Conservation (phyloP, 2,888 invertebrate genomes). For the Cryptocheilus praepositus region DNA sequence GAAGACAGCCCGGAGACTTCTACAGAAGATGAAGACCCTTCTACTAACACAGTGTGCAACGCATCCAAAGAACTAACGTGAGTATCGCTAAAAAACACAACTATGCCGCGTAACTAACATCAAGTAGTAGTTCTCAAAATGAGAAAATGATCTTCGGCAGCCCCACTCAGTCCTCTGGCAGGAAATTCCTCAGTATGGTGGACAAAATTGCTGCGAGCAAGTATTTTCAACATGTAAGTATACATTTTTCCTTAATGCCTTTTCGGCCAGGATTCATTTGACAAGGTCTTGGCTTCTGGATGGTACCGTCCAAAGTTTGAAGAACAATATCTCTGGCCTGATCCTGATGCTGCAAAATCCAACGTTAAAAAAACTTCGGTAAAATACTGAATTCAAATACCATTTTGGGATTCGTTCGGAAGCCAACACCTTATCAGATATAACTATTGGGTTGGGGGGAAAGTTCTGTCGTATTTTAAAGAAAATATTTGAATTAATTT, state of each 20-base stretch:
- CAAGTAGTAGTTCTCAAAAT: not conserved
- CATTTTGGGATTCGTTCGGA: no score
- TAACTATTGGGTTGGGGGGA: no score
- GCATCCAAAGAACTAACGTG: conserved; percentile 63
- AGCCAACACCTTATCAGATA: no score
- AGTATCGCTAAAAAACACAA: conserved; percentile 16
- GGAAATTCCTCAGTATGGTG: conserved; percentile 87
- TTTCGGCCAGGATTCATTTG: no score
- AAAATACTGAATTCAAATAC: no score
- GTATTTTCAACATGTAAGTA: conserved; percentile 86
- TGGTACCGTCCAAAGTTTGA: no score
- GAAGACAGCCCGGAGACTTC: conserved; percentile 89
- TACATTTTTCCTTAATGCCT: conserved; percentile 20
- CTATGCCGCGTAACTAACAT: conserved; percentile 3
- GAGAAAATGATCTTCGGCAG: conserved; percentile 51
- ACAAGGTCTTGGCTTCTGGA: no score
- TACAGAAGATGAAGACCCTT: conserved; percentile 81
- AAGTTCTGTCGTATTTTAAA: no score
- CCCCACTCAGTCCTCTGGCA: conserved; percentile 75
- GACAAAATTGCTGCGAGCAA: conserved; percentile 90
- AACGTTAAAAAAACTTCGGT: no score
- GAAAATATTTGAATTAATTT: no score
- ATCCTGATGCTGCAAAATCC: no score
- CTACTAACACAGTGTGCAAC: conserved; percentile 61
- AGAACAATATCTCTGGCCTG: no score